Evolutionary conservation across 2,113 vertebrate species (phyloP), one percentile per base, ranked within the genome.

Genomic region (Gopherus evgoodei): DNA sequence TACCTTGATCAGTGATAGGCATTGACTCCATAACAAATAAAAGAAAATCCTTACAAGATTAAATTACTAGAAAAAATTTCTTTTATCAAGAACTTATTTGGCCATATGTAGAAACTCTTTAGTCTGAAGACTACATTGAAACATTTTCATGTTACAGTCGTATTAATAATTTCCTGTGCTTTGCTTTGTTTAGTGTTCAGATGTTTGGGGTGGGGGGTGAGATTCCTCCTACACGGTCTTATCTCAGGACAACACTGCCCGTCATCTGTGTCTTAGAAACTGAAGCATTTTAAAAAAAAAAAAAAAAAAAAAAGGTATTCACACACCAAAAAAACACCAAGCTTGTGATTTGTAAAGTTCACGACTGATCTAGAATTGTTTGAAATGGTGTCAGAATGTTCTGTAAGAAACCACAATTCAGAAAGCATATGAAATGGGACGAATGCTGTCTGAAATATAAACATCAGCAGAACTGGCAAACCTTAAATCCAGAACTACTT

Each of bases 61-160:
- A 97, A 96, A 96, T 96, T 95, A 88, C 97, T 97, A 56, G 89
- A 89, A 95, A 88, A 94, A 75, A 89, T 95, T 91, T 94, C 6
- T 16, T 35, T 35, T 65, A 35, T 31, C 59, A 65, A 65, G 12
- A 65, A 35, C 59, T 65, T 65, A 35, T 65, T 96, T 97, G 93
- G 97, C 96, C 95, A 94, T 96, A 96, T 96, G 96, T 97, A 97
- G 96, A 95, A 97, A 95, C 96, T 93, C 96, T 97, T 95, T 97
- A 97, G 95, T 95, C 96, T 96, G 95, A 96, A 94, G 90, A 94
- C 95, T 96, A 94, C 93, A 95, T 96, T 92, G 95, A 92, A 96
- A 96, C 91, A 95, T 97, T 97, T 96, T 95, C 96, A 94, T 96
- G 95, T 96, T 96, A 92, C 78, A 84, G 95, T 90, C 94, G 93